Evolutionary conservation across 2,113 vertebrate genomes (phyloP).

Genomic region (Rhipidura dahli): DNA sequence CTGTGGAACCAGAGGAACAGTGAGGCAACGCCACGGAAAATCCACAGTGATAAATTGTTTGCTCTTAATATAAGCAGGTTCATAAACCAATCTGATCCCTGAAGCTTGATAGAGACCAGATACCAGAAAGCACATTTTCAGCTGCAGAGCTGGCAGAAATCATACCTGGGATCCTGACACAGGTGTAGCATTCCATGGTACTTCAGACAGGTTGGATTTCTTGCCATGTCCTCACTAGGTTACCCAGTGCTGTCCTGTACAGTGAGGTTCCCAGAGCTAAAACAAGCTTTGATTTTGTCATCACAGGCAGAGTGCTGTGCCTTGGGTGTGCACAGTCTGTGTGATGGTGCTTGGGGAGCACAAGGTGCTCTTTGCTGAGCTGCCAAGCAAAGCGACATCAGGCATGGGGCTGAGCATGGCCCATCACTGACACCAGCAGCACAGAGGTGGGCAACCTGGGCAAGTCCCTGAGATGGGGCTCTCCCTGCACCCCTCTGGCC

Average conservation of each 20-base stretch:
- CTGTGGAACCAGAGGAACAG: background rate
- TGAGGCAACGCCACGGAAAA: background rate
- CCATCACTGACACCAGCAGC: background rate
- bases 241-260: background rate
- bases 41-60: conserved; percentile 49
- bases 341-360: background rate
- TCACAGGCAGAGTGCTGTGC: background rate
- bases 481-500: background rate
- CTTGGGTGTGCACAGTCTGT: background rate
- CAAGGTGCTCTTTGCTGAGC: background rate
- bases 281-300: background rate
- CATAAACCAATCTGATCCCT: conserved; percentile 60
- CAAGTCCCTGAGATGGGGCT: accelerated
- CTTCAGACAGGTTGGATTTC: background rate
- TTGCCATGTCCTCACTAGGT: accelerated
- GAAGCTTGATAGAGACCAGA: conserved; percentile 58
- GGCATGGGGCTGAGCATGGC: accelerated
- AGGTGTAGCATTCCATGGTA: background rate
- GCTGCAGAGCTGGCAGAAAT: conserved; percentile 38
- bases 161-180: conserved; percentile 40
- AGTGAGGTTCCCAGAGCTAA: background rate
- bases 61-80: conserved; percentile 59
- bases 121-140: conserved; percentile 19
- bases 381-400: background rate
- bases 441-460: background rate